These are phyloP conservation scores for Thalassoma bifasciatum DNA, from an alignment of 2,113 vertebrate species.

Conservation along the genomic window DNA sequence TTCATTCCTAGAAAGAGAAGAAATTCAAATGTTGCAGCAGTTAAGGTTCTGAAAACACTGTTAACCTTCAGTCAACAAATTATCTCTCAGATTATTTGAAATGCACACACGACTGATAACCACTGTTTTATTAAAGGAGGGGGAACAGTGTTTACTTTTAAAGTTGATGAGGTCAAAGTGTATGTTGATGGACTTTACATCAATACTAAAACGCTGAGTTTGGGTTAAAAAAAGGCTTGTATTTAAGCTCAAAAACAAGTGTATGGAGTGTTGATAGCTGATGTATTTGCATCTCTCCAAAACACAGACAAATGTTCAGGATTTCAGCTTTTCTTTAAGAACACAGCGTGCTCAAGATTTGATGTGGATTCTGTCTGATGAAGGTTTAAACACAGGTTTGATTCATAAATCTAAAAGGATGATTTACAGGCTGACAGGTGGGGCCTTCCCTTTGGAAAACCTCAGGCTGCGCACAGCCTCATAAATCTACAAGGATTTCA, in stretches of 20 bases:
- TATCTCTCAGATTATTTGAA: neutral
- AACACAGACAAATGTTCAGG: neutral
- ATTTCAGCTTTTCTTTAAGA: neutral
- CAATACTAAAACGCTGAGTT: too few relatives aligned
- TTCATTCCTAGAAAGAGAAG: too few relatives aligned
- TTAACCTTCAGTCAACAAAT: neutral
- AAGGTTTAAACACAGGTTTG: neutral
- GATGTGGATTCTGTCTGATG: neutral
- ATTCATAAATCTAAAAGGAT: slow-evolving; percentile 6
- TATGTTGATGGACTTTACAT: too few relatives aligned
- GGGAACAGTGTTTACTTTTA: too few relatives aligned
- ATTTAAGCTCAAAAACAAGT: too few relatives aligned
- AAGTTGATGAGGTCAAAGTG: neutral
- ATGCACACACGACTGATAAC: neutral
- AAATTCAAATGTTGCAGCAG: too few relatives aligned
- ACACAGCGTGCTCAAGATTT: neutral
- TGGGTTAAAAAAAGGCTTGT: too few relatives aligned
- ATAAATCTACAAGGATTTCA: neutral
- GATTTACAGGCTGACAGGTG: neutral
- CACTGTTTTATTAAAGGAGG: too few relatives aligned
- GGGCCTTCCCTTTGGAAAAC: neutral
- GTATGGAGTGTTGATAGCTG: too few relatives aligned
- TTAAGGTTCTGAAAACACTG: neutral
- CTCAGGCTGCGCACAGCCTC: neutral
- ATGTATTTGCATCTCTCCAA: neutral